These are phyloP conservation scores for Benitochromis conjunctus DNA, from an alignment of 2,113 vertebrate species.

Conservation along the genomic window DNA sequence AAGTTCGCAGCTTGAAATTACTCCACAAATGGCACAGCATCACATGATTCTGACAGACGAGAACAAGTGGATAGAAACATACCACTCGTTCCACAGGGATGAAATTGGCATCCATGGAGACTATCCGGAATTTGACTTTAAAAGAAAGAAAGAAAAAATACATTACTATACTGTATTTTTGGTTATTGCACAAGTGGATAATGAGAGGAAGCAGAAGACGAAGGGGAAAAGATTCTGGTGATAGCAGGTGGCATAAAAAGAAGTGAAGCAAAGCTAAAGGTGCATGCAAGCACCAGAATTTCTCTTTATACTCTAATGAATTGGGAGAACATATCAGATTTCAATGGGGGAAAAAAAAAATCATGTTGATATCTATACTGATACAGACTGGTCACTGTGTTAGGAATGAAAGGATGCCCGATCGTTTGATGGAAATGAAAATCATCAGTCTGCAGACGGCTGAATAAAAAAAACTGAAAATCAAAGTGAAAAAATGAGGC, in stretches of 20 bases:
- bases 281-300: background rate
- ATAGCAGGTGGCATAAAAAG: background rate
- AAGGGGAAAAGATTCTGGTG: background rate
- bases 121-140: constrained; percentile 67
- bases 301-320: background rate
- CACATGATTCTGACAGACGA: background rate
- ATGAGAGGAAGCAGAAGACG: background rate
- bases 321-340: background rate
- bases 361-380: background rate
- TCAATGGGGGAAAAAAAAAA: background rate
- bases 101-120: constrained; percentile 59
- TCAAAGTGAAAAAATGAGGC: background rate
- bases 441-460: background rate
- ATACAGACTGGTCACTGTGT: background rate
- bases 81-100: constrained; percentile 51
- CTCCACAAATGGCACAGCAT: background rate
- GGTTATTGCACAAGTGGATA: background rate
- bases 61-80: background rate
- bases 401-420: background rate
- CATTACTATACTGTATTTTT: background rate
- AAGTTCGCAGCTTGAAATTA: background rate
- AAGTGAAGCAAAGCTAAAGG: background rate
- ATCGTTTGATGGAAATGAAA: background rate
- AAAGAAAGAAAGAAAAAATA: background rate
- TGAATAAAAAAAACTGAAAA: background rate